Evolutionary conservation across 2,797 vertebrate genomes (phyloP).

Genomic region (Holocentrus rufus): DNA sequence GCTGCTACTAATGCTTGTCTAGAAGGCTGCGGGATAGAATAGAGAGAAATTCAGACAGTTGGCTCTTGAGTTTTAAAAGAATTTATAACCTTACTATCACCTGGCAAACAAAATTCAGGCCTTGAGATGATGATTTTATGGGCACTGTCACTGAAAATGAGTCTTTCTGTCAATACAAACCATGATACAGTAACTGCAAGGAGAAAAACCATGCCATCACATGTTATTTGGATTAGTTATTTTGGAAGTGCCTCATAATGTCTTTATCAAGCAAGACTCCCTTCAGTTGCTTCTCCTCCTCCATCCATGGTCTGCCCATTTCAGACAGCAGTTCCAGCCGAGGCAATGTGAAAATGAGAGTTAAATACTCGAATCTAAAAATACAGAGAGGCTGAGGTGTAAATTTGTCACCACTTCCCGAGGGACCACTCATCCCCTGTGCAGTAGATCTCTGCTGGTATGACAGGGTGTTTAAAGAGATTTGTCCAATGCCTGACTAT

Average conservation of each 20-base stretch:
- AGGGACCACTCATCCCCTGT: constrained; percentile 44
- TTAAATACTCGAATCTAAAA: constrained; percentile 78
- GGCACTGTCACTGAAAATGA: neutral
- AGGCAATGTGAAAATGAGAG: constrained; percentile 69
- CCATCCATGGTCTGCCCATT: constrained; percentile 25
- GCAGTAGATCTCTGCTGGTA: constrained; percentile 43
- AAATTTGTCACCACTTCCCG: constrained; percentile 55
- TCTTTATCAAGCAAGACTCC: constrained; percentile 15
- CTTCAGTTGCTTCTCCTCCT: constrained; percentile 9
- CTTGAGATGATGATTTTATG: neutral
- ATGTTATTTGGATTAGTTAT: neutral
- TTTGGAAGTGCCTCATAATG: neutral
- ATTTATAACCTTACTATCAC: neutral
- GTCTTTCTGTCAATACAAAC: neutral
- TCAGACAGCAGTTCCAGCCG: constrained; percentile 50
- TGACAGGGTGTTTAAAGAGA: constrained; percentile 63
- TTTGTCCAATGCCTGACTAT: constrained; percentile 19
- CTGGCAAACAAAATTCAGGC: neutral
- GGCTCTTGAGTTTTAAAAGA: neutral
- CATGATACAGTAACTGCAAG: neutral
- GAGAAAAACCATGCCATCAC: too few relatives aligned
- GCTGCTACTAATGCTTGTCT: neutral
- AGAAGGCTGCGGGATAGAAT: neutral
- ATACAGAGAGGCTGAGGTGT: constrained; percentile 61
- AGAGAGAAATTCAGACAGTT: neutral